Base-by-base conservation (phyloP, 2,888 invertebrate species). In the Tetragonisca angustula region DNA sequence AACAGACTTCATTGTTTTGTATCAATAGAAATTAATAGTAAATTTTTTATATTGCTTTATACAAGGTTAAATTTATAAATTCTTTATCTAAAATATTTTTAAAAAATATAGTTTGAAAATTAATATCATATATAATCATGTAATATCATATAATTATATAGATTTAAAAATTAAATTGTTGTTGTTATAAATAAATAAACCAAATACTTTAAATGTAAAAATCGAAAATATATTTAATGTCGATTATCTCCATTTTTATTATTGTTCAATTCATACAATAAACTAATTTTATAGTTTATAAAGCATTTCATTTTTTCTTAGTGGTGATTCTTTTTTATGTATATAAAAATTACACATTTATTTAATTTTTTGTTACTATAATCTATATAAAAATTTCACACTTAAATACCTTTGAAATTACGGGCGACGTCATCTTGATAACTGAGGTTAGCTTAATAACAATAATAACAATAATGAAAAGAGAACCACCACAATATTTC, bases 401-500 rank as follows among this genome's bases (percentile, higher is more conserved):
- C 13, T 67, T 52, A 69, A 2, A 52, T 69, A 69, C 74, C 78
- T 78, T 78, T 67, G 74, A 5, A 59, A 52, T 67, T 24, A 19
- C 59, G 59, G 74, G 6, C 24, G 78, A 67, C 9, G 78, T 52
- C 78, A 78, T 78, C n/a, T 78, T 67, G 50, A 59, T n/a, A 72
- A 21, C 21, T 5, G 5, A 59, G 4, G 67, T 27, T 59, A 21
- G 11, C 21, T 56, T 36, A 50, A 36, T 15, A 49, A 52, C 5
- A 27, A n/a, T 27, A 27, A 27, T 27, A 27, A 27, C 27, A 27
- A n/a, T 13, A 32, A 13, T 4, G 15, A n/a, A 15, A n/a, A n/a
- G 4, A 36, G n/a, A 36, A n/a, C n/a, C 3, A 13, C n/a, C 50
- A 11, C 17, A 19, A 19, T 0, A 54, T 6, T 43, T n/a, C 24